Conservation (phyloP, 2,797 vertebrate genomes). For the Neosilurus hyrtlii region DNA sequence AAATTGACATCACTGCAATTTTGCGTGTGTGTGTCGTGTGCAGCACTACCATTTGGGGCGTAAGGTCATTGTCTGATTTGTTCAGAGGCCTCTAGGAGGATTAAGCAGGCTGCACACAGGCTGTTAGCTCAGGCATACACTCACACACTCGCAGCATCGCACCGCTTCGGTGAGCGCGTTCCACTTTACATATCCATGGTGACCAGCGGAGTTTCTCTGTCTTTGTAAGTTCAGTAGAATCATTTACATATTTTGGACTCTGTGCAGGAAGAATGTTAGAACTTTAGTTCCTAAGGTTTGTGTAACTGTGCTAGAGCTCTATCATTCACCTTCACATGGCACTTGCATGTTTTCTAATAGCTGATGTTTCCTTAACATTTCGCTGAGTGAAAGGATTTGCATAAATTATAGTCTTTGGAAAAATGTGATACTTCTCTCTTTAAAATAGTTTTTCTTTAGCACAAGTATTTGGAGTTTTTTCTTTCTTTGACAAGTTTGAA, state of each 20-base stretch:
- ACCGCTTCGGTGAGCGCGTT: conserved; percentile 64
- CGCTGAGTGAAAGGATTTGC: conserved; percentile 54
- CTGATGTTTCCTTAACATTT: conserved; percentile 1
- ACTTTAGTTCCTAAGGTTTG: neutral
- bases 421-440: conserved; percentile 17
- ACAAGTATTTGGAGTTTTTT: neutral
- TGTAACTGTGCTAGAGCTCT: neutral
- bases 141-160: conserved; percentile 60
- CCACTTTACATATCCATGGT: conserved; percentile 76
- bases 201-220: conserved; percentile 79
- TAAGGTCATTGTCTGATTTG: conserved; percentile 72
- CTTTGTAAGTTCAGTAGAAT: conserved; percentile 77
- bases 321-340: neutral
- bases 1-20: conserved; percentile 75
- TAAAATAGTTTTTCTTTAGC: neutral
- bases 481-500: neutral
- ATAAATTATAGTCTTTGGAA: conserved; percentile 56
- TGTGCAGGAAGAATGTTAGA: neutral
- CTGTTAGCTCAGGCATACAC: conserved; percentile 57
- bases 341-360: conserved; percentile 2
- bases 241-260: conserved; percentile 9
- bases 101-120: conserved; percentile 68
- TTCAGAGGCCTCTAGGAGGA: conserved; percentile 65
- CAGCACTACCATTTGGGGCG: conserved; percentile 34
- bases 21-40: conserved; percentile 23